Conservation (phyloP, 2,888 invertebrate genomes). For the Trichopria drosophilae region DNA sequence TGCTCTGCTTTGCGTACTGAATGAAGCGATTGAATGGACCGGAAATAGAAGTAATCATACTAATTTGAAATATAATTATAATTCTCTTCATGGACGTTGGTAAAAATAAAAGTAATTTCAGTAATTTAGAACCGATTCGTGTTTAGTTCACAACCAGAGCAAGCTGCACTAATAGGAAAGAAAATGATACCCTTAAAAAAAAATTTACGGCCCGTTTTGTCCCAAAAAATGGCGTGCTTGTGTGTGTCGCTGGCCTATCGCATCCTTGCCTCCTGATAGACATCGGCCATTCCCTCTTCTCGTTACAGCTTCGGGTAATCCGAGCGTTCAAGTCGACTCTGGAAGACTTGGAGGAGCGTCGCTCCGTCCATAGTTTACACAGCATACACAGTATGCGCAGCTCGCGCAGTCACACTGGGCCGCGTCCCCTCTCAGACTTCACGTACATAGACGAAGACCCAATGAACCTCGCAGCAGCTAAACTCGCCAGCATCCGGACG, state of each 20-base stretch:
- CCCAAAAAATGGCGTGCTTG: slow-evolving; percentile 46
- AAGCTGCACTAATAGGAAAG: slow-evolving; percentile 21
- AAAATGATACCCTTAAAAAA: too few relatives aligned
- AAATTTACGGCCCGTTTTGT: too few relatives aligned
- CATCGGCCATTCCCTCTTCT: slow-evolving; percentile 65
- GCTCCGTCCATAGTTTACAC: slow-evolving; percentile 96
- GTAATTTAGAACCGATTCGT: too few relatives aligned
- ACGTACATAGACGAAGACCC: slow-evolving; percentile 78
- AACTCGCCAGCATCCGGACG: slow-evolving; percentile 67
- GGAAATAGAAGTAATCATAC: too few relatives aligned
- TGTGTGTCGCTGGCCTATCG: slow-evolving; percentile 53
- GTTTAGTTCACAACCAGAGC: background rate
- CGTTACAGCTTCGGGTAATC: slow-evolving; percentile 98
- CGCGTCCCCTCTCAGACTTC: slow-evolving; percentile 79
- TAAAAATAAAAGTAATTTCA: too few relatives aligned
- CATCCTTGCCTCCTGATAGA: slow-evolving; percentile 57
- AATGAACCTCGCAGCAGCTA: slow-evolving; percentile 53
- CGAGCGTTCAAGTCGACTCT: slow-evolving; percentile 99
- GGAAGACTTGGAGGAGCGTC: slow-evolving; percentile 99
- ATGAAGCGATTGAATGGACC: too few relatives aligned
- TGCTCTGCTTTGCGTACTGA: too few relatives aligned
- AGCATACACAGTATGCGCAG: slow-evolving; percentile 85
- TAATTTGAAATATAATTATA: too few relatives aligned
- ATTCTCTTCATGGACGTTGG: too few relatives aligned
- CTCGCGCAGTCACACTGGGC: slow-evolving; percentile 75